Percentiles rank a stretch among this genome's conserved stretches.
Evolutionary conservation across 2,888 invertebrate genomes (phyloP).

Genomic region (Strigamia maritima): DNA sequence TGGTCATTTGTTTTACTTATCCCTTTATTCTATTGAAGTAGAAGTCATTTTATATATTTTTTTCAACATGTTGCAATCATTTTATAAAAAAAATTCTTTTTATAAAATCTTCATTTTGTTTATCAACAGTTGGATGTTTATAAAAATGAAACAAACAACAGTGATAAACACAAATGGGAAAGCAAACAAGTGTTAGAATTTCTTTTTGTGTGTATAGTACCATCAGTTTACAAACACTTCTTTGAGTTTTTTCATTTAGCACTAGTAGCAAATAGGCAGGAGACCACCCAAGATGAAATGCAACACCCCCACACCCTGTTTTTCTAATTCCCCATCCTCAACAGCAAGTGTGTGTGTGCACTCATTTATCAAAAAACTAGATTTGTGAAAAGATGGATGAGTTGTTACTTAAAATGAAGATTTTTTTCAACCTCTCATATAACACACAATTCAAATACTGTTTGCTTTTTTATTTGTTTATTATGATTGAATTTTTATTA

Average conservation of each 20-base stretch:
- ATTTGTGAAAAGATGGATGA: neutral
- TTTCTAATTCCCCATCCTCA: neutral
- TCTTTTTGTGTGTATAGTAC: neutral
- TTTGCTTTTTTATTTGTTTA: neutral
- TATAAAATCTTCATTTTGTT: neutral
- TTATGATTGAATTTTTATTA: neutral
- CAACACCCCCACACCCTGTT: slow-evolving; percentile 17
- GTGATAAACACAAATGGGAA: neutral
- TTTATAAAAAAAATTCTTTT: too few species aligned
- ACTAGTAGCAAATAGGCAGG: neutral
- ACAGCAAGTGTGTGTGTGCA: slow-evolving; percentile 6
- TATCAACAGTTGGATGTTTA: neutral
- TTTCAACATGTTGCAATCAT: neutral
- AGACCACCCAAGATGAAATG: neutral
- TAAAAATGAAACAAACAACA: neutral
- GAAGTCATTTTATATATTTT: too few species aligned
- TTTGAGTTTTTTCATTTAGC: slow-evolving; percentile 5
- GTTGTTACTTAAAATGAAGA: neutral
- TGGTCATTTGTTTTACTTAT: neutral
- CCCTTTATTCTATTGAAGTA: too few species aligned
- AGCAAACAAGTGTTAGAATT: neutral
- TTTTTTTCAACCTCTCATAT: neutral
- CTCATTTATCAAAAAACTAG: slow-evolving; percentile 7
- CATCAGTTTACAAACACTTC: neutral
- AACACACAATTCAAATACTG: neutral